Evolutionary conservation across 2,888 invertebrate species (phyloP), one percentile per base, ranked within the genome.

Genomic region (Eustalomyia histrio): DNA sequence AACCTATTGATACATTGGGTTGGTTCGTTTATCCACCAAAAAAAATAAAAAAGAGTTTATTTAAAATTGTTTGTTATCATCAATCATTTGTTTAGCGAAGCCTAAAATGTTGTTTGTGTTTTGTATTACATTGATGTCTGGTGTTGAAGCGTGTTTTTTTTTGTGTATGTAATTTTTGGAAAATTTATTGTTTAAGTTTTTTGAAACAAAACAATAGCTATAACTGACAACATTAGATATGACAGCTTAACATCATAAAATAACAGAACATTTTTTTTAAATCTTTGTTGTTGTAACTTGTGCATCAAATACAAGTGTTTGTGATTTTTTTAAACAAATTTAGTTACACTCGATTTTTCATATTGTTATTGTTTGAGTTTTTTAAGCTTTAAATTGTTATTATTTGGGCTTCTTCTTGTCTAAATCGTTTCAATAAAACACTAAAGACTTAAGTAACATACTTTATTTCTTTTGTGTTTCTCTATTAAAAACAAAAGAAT

Each of bases 61-160:
- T 74, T 83, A 82, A 86, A 86, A 86, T 86, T 85, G 84, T 83
- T 65, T 29, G 52, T 43, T 72, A 72, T 76, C 80, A 68, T 71
- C 72, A 72, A 64, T 83, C 81, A 79, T 75, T 83, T 78, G 67
- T n/a, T 64, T 64, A 76, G 71, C 65, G 80, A 75, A 63, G 76
- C 79, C 65, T 81, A 76, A 74, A 33, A 79, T 64, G n/a, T 52
- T 71, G n/a, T 57, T 80, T 79, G 82, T 79, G 1, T 29, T n/a
- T n/a, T 29, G 7, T 57, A 7, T 16, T 33, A 4, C 14, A 0
- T 57, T 57, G 9, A 16, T 16, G n/a, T 3, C 14, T 57, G 50
- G 16, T 52, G 39, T 52, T 16, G 1, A 18, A 18, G n/a, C 21
- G 29, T 43, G 58, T 65, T 55, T 17, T 63, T 14, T 17, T 63